Evolutionary conservation across 1,140 invertebrate species (phyloP).

Genomic region (Nasonia vitripennis): DNA sequence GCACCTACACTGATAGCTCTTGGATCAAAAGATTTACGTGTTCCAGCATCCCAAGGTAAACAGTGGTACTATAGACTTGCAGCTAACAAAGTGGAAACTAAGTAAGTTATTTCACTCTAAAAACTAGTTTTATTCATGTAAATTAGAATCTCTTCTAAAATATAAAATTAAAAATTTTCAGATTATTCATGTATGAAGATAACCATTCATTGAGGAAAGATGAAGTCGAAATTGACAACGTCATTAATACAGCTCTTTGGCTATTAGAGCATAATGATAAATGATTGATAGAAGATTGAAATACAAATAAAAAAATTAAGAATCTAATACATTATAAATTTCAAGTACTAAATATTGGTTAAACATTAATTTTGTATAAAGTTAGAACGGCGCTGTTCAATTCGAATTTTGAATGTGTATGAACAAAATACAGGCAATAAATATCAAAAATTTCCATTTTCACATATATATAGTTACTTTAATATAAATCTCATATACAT

Average conservation of each 20-base stretch:
- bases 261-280: slow-evolving; percentile 72
- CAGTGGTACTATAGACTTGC: slow-evolving; percentile 81
- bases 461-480: not conserved
- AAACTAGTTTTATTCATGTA: slow-evolving; percentile 25
- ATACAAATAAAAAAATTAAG: not conserved
- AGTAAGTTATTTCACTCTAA: slow-evolving; percentile 69
- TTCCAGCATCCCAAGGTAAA: slow-evolving; percentile 85
- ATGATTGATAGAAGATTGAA: not conserved
- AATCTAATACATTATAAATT: not conserved
- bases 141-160: slow-evolving; percentile 10
- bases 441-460: not conserved
- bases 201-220: slow-evolving; percentile 81
- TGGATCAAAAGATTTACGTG: slow-evolving; percentile 88
- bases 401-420: not conserved
- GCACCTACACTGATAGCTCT: slow-evolving; percentile 87
- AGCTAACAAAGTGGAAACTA: slow-evolving; percentile 78
- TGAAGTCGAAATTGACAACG: slow-evolving; percentile 79
- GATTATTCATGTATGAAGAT: slow-evolving; percentile 85
- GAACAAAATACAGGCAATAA: not conserved
- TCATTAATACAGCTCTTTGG: slow-evolving; percentile 83
- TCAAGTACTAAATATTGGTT: not conserved
- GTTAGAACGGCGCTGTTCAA: not conserved
- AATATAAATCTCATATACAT: slow-evolving; percentile 12
- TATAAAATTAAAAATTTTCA: slow-evolving; percentile 60
- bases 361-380: not conserved